Percentiles rank a stretch among this genome's conserved stretches.
phyloP scores from a whole-genome alignment of 1,140 invertebrate species.

The Armadillidium nasatum region DNA sequence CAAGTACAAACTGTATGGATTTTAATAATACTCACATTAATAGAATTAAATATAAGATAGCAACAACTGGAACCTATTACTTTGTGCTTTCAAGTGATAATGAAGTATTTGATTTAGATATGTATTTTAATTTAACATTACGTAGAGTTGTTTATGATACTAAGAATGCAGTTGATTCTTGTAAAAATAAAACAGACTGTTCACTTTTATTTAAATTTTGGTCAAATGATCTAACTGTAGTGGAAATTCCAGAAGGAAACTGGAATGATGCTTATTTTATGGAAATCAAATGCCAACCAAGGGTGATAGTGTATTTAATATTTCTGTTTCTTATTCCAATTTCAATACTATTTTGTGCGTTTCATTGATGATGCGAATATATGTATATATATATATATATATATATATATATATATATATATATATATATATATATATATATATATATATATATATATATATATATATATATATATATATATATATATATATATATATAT shows the following conservation, averaged over 20 bases:
- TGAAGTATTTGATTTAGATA: constrained; percentile 54
- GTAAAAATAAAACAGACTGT: constrained; percentile 60
- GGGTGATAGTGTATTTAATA: constrained; percentile 63
- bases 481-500: no score
- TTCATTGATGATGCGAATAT: no score
- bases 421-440: no score
- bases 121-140: constrained; percentile 60
- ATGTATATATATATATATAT: no score
- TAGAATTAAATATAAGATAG: constrained; percentile 35
- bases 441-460: no score
- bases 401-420: no score
- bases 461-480: no score
- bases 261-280: constrained; percentile 70
- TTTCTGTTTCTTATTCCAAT: constrained; percentile 66
- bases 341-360: constrained; percentile 65
- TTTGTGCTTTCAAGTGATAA: constrained; percentile 78
- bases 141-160: constrained; percentile 65
- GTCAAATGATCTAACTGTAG: constrained; percentile 59
- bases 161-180: constrained; percentile 50
- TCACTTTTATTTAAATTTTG: constrained; percentile 63
- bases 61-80: constrained; percentile 48
- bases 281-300: constrained; percentile 66
- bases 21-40: constrained; percentile 28
- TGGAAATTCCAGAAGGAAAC: constrained; percentile 49
- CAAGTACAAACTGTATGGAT: constrained; percentile 55